phyloP scores from a whole-genome alignment of 2,797 vertebrate genomes.

The Coranthus polyacanthus region DNA sequence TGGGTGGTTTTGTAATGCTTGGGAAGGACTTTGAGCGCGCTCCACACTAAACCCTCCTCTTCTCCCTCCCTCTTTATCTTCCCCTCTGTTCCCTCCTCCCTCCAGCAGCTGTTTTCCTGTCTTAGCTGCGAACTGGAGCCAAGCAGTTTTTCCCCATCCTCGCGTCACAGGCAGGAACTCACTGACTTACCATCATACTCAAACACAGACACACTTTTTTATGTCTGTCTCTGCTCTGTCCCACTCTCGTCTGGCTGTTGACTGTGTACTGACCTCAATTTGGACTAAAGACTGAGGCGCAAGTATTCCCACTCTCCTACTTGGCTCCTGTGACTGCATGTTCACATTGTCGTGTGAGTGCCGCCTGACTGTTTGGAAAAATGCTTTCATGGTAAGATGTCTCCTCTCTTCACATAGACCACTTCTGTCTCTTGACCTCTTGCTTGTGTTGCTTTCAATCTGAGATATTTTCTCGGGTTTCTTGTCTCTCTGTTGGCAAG shows the following conservation, averaged over 20 bases:
- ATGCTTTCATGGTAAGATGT: conserved; percentile 73
- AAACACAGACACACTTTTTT: conserved; percentile 25
- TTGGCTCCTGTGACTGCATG: conserved; percentile 52
- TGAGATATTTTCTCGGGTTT: conserved; percentile 21
- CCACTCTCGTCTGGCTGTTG: conserved; percentile 61
- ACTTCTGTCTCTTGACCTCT: conserved; percentile 34
- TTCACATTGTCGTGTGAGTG: conserved; percentile 65
- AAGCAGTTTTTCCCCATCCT: conserved; percentile 50
- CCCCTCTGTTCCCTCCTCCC: conserved; percentile 34
- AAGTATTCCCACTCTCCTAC: conserved; percentile 55
- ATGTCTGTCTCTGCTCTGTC: conserved; percentile 40
- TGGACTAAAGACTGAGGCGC: conserved; percentile 56
- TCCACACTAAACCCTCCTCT: conserved; percentile 45
- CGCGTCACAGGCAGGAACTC: conserved; percentile 72
- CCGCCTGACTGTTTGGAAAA: conserved; percentile 52
- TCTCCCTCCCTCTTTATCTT: conserved; percentile 12
- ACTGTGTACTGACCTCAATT: conserved; percentile 60
- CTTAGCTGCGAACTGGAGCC: conserved; percentile 68
- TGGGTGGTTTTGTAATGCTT: conserved; percentile 51
- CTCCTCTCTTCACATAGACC: conserved; percentile 30
- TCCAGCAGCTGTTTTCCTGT: conserved; percentile 78
- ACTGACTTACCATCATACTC: conserved; percentile 42
- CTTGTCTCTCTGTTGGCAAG: conserved; percentile 3
- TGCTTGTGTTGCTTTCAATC: conserved; percentile 31
- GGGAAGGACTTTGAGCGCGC: conserved; percentile 54